These are phyloP conservation scores for Ptilorrhoa leucosticta DNA, from an alignment of 2,113 vertebrate species.

Conservation along the genomic window DNA sequence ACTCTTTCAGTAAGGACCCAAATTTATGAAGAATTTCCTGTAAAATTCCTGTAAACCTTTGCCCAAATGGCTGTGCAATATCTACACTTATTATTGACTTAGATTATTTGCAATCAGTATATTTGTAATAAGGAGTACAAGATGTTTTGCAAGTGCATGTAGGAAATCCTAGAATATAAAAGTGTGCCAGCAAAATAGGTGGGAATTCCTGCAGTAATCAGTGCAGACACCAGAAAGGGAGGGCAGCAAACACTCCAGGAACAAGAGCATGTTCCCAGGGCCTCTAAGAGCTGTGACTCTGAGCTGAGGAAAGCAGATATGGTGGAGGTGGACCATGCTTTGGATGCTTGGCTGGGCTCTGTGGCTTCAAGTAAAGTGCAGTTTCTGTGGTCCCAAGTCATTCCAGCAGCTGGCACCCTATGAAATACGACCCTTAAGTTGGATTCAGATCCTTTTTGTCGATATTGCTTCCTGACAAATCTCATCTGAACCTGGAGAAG, in stretches of 20 bases:
- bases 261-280: rapidly evolving
- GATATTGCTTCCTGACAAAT: background rate
- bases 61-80: background rate
- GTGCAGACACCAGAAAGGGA: background rate
- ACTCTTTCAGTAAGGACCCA: background rate
- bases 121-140: background rate
- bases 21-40: background rate
- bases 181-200: background rate
- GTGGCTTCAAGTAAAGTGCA: background rate
- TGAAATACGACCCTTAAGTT: rapidly evolving
- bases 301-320: background rate
- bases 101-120: background rate
- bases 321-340: background rate
- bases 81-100: background rate
- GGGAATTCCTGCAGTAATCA: background rate
- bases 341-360: background rate
- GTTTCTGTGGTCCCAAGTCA: background rate
- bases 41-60: background rate
- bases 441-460: rapidly evolving
- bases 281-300: background rate
- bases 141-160: background rate
- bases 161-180: background rate
- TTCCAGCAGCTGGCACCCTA: background rate
- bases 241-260: background rate
- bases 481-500: rapidly evolving